These are phyloP conservation scores for Meta bourneti DNA, from an alignment of 2,888 invertebrate genomes.

Conservation along the genomic window DNA sequence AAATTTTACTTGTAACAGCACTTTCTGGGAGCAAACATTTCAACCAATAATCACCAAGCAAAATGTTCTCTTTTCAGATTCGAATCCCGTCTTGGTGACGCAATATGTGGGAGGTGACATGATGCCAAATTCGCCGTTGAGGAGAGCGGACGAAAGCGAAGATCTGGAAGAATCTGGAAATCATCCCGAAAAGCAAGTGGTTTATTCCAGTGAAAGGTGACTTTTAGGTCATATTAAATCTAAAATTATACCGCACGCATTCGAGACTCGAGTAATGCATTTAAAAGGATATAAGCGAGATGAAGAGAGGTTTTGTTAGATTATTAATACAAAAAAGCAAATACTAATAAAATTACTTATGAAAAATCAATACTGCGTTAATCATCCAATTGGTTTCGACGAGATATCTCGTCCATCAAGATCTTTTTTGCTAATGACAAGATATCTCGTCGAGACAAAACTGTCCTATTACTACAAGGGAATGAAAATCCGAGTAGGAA, in stretches of 20 bases:
- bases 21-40: not conserved
- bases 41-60: not conserved
- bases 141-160: conserved; percentile 42
- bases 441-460: too few species aligned
- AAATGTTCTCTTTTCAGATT: conserved; percentile 12
- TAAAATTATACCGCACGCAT: not conserved
- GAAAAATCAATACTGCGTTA: too few species aligned
- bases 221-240: not conserved
- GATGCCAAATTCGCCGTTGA: conserved; percentile 7
- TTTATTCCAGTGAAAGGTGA: conserved; percentile 72
- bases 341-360: too few species aligned
- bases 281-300: too few species aligned
- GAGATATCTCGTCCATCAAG: too few species aligned
- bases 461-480: too few species aligned
- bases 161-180: conserved; percentile 69
- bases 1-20: not conserved
- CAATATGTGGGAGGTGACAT: conserved; percentile 74
- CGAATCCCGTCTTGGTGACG: conserved; percentile 69
- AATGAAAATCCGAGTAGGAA: too few species aligned
- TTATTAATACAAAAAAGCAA: too few species aligned
- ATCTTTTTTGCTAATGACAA: too few species aligned
- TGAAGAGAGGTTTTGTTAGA: too few species aligned
- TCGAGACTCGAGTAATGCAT: not conserved
- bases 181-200: conserved; percentile 35
- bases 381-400: too few species aligned